These are phyloP conservation scores for Cepaea nemoralis DNA, from an alignment of 1,140 invertebrate species.

Conservation along the genomic window DNA sequence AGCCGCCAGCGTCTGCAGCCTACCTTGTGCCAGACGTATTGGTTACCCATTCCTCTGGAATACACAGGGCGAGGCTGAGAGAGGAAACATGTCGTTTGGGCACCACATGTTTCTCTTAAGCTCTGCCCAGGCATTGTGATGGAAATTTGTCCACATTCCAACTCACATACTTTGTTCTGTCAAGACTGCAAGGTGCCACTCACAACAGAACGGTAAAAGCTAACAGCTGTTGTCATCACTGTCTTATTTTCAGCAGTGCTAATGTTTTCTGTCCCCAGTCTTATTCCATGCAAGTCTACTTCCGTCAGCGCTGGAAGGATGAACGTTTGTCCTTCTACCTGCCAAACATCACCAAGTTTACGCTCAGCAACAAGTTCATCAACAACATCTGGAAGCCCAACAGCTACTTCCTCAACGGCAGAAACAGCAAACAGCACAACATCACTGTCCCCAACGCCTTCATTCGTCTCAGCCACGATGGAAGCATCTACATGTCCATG, in stretches of 20 bases:
- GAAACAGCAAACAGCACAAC: conserved; percentile 92
- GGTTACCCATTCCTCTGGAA: too few relatives aligned
- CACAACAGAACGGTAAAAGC: too few relatives aligned
- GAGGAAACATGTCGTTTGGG: too few relatives aligned
- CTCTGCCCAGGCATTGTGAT: too few relatives aligned
- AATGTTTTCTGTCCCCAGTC: conserved; percentile 75
- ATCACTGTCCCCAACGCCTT: conserved; percentile 96
- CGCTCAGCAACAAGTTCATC: conserved; percentile 70
- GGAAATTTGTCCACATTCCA: too few relatives aligned
- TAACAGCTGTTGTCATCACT: too few relatives aligned
- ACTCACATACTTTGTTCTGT: too few relatives aligned
- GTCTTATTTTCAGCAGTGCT: neutral
- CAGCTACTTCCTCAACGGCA: conserved; percentile 94
- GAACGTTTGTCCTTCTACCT: conserved; percentile 70
- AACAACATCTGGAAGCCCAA: conserved; percentile 92
- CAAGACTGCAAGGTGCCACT: too few relatives aligned
- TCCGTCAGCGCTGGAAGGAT: conserved; percentile 81
- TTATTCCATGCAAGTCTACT: conserved; percentile 97
- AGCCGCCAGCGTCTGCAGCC: too few relatives aligned
- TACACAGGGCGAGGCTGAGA: too few relatives aligned
- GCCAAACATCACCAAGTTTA: conserved; percentile 65
- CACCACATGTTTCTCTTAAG: too few relatives aligned
- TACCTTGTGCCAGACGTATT: too few relatives aligned
- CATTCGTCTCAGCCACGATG: conserved; percentile 84
- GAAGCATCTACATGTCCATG: conserved; percentile 94